These are phyloP conservation scores for Habroteleia sp. DNA, from an alignment of 2,888 invertebrate species.

Conservation along the genomic window DNA sequence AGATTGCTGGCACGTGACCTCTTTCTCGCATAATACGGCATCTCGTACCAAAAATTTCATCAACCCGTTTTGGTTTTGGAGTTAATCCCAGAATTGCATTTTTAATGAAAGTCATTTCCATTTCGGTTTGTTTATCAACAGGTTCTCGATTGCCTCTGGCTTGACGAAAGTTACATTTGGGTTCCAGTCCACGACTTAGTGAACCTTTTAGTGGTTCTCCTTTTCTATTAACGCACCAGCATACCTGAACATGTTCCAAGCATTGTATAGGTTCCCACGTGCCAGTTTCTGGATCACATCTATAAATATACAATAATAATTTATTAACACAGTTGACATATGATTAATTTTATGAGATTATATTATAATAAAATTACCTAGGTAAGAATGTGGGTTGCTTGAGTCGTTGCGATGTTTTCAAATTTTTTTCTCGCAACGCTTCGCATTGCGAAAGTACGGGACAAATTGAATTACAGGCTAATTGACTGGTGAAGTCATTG, in stretches of 20 bases:
- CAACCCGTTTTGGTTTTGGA: constrained; percentile 72
- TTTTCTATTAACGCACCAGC: constrained; percentile 92
- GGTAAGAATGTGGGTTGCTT: constrained; percentile 90
- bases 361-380: constrained; percentile 73
- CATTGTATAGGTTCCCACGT: constrained; percentile 92
- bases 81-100: constrained; percentile 69
- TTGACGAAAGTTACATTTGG: constrained; percentile 90
- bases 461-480: constrained; percentile 90
- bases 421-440: constrained; percentile 89
- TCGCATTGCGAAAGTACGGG: constrained; percentile 93
- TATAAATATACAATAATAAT: constrained; percentile 26
- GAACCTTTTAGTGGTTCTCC: constrained; percentile 92
- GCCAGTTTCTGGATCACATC: constrained; percentile 87
- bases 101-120: constrained; percentile 68
- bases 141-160: constrained; percentile 84
- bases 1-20: constrained; percentile 83
- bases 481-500: constrained; percentile 91
- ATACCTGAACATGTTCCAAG: constrained; percentile 88
- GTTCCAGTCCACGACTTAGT: constrained; percentile 88
- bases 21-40: constrained; percentile 83
- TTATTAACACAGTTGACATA: constrained; percentile 23
- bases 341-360: neutral
- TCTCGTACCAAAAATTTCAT: constrained; percentile 82
- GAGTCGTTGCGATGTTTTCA: constrained; percentile 86
- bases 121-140: constrained; percentile 73